Base-by-base conservation (phyloP, 1,140 invertebrate species). In the Formica selysi region DNA sequence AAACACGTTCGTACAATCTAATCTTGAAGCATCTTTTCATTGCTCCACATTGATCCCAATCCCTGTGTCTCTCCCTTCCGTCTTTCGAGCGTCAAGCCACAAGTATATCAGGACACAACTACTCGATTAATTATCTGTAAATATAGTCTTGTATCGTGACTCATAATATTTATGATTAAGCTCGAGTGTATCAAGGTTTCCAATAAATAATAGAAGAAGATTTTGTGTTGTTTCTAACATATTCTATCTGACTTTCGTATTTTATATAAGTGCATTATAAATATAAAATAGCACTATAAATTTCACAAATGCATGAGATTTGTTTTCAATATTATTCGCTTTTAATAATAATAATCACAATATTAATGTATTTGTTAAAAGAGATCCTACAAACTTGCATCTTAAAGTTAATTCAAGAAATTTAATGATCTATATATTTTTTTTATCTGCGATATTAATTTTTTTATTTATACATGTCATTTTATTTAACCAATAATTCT, bases 41-140 rank as follows among this genome's bases (percentile, higher is more conserved):
- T 67, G 62, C 59, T 67, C 80, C 13, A 84, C 22, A 78, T 78
- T 41, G 73, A 78, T 65, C 32, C 41, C 26, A 19, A 57, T 6
- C 38, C 76, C 19, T 26, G 19, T 81, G 54, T 41, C 62, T 59
- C 13, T 70, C 13, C 38, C 67, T 36, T 44, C 59, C 41, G 41
- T 86, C 41, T 16, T 87, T 81, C 73, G 90, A 85, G 89, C 85
- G 87, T 89, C 89, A 88, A 90, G 86, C 92, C 85, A 67, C 85
- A 67, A 83, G 84, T 88, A 19, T 16, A 93, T 90, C 89, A 90
- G 87, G 88, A 91, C 89, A 89, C 88, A 90, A 87, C 88, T 91
- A 90, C 92, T 91, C 79, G 85, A 91, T 91, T 91, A 92, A 92
- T 92, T 88, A 91, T 87, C 91, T 93, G 92, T 93, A 93, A 93